Conservation (phyloP, 2,888 invertebrate species). For the Drosophila helvetica region DNA sequence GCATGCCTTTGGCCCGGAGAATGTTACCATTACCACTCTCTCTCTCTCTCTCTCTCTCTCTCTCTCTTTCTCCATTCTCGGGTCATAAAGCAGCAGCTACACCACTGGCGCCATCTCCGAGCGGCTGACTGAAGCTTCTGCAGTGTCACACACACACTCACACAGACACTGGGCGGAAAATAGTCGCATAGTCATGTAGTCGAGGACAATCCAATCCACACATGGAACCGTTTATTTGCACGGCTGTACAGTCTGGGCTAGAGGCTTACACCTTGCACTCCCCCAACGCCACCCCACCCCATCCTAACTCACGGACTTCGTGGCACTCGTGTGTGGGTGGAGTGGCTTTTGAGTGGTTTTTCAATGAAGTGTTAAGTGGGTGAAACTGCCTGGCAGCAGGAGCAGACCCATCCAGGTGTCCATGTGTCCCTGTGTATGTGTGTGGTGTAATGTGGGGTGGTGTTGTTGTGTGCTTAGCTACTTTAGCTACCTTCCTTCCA, state of each 20-base stretch:
- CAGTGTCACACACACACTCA: constrained; percentile 5
- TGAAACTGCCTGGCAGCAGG: constrained; percentile 52
- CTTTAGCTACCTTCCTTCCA: constrained; percentile 43
- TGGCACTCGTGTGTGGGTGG: constrained; percentile 52
- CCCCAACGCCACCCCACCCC: too few species aligned
- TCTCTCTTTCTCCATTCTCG: not conserved
- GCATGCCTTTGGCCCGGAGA: constrained; percentile 47
- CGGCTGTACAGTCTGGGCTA: constrained; percentile 1
- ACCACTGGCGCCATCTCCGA: constrained; percentile 9
- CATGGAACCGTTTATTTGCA: constrained; percentile 57
- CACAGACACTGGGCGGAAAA: not conserved
- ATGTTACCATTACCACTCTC: not conserved
- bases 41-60: constrained; percentile 11
- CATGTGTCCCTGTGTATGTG: constrained; percentile 1
- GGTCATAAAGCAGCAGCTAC: constrained; percentile 13
- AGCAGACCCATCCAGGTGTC: constrained; percentile 12
- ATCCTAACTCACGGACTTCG: not conserved
- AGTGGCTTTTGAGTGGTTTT: constrained; percentile 81
- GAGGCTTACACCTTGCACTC: not conserved
- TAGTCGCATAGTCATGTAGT: constrained; percentile 13
- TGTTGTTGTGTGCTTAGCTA: constrained; percentile 39
- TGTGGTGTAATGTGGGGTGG: constrained; percentile 16
- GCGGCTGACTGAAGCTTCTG: not conserved
- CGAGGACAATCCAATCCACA: constrained; percentile 43
- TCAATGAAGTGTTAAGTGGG: constrained; percentile 81